A percentile compares a stretch with the other conserved stretches of the same genome.
Evolutionary conservation across 1,140 invertebrate genomes (phyloP).

Genomic region (Ectropis grisescens): DNA sequence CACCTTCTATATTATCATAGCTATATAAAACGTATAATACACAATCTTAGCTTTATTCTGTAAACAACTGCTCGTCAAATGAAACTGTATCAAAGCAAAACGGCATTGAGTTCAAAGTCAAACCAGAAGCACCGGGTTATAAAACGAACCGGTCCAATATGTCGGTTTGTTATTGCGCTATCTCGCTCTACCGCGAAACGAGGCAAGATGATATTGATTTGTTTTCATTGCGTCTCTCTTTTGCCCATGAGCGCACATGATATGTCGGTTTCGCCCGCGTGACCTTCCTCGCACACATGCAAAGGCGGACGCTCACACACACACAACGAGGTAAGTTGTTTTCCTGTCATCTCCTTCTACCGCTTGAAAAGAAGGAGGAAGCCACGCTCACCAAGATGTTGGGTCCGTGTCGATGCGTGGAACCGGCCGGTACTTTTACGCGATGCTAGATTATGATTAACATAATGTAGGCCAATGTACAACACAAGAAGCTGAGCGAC

Average conservation of each 20-base stretch:
- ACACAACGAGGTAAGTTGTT: conserved; percentile 58
- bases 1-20: too few relatives aligned
- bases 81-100: conserved; percentile 19
- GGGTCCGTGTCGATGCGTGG: conserved; percentile 13
- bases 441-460: conserved; percentile 4
- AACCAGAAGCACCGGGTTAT: conserved; percentile 10
- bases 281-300: conserved; percentile 55
- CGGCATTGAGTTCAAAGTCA: conserved; percentile 29
- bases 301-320: conserved; percentile 20
- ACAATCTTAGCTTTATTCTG: too few relatives aligned
- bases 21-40: too few relatives aligned
- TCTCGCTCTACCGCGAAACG: conserved; percentile 54
- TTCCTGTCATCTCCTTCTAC: conserved; percentile 63
- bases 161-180: conserved; percentile 57
- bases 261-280: conserved; percentile 35
- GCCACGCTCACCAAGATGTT: conserved; percentile 30
- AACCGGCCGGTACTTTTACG: conserved; percentile 16
- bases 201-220: conserved; percentile 66
- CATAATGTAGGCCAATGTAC: conserved; percentile 5
- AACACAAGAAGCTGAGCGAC: too few relatives aligned
- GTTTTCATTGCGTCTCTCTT: conserved; percentile 67
- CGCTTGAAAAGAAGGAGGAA: conserved; percentile 33
- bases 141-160: conserved; percentile 42
- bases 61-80: conserved; percentile 14
- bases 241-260: conserved; percentile 27